Base-by-base conservation (phyloP, 2,797 vertebrate species). In the Orientallactaga sibirica region DNA sequence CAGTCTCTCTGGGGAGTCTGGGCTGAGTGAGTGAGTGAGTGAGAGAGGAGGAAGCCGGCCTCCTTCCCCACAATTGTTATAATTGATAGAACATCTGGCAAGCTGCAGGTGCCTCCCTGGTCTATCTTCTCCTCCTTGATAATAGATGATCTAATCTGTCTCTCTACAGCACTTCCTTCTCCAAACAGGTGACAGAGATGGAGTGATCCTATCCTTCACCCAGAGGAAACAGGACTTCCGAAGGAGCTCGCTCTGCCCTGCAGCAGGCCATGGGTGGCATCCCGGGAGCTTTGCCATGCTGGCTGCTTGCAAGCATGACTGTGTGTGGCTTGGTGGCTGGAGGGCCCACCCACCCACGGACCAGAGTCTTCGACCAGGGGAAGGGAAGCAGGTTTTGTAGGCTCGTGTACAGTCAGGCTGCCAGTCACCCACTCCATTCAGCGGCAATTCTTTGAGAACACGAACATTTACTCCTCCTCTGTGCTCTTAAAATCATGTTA, bases 51-150 rank as follows among this genome's bases (percentile, higher is more conserved):
- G 20, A 62, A 67, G 71, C 61, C 95, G 88, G 48, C 41, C 67
- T 20, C 7, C 95, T 96, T 96, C 97, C 97, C 62, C 94, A 93
- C 61, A 92, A 97, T 90, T 95, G 93, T 92, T 95, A 97, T 98
- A 98, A 98, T 97, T 98, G 98, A 98, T 97, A 98, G 97, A 98
- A 98, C 98, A 98, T 98, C 98, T 97, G 98, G 98, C 96, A 97
- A 98, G 98, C 97, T 96, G 97, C 97, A 98, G 98, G 98, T 98
- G 98, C 98, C 97, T 97, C 96, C 98, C 94, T 92, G 58, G 96
- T 91, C 96, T 97, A 37, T 97, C 97, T 97, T 97, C 97, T 96
- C 96, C 91, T 97, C 68, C 95, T 97, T 92, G 97, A 98, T 98
- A 98, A 98, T 98, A 98, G 98, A 98, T 98, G 98, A 98, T 98